phyloP scores from a whole-genome alignment of 2,888 invertebrate species.

The Pycnomerus fuliginosus region DNA sequence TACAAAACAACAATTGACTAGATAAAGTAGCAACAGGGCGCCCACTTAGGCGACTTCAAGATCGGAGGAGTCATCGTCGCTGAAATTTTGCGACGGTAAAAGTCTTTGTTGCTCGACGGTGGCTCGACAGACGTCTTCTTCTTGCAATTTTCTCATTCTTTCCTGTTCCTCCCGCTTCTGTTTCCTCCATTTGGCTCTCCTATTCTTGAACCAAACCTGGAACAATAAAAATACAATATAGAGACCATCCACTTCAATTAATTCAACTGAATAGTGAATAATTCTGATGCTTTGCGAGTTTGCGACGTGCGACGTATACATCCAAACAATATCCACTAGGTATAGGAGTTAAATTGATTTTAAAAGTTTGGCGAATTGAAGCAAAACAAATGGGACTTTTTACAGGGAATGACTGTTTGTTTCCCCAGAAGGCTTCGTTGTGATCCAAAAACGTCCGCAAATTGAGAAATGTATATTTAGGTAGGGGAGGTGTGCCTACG shows the following conservation, averaged over 20 bases:
- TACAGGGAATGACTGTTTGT: too few species aligned
- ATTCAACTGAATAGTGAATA: not conserved
- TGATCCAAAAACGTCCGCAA: too few species aligned
- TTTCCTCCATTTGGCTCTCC: constrained; percentile 94
- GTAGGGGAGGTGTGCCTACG: too few species aligned
- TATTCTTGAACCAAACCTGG: constrained; percentile 96
- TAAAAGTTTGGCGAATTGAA: too few species aligned
- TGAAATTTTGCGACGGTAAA: constrained; percentile 51
- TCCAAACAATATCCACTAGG: too few species aligned
- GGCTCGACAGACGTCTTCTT: constrained; percentile 60
- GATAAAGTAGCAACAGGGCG: constrained; percentile 22
- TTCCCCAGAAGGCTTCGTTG: too few species aligned
- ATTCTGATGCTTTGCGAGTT: too few species aligned
- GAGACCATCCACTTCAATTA: not conserved
- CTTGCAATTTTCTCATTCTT: constrained; percentile 76
- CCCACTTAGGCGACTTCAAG: constrained; percentile 73
- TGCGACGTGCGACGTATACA: too few species aligned
- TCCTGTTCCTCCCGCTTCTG: constrained; percentile 89
- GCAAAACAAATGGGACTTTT: too few species aligned
- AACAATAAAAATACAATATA: constrained; percentile 23
- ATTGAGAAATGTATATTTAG: too few species aligned
- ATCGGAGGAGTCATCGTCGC: constrained; percentile 77
- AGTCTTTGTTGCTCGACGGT: constrained; percentile 19
- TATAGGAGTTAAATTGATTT: too few species aligned
- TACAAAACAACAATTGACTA: constrained; percentile 38